These are phyloP conservation scores for Alouatta palliata DNA, from an alignment of 2,113 vertebrate species.

Conservation along the genomic window DNA sequence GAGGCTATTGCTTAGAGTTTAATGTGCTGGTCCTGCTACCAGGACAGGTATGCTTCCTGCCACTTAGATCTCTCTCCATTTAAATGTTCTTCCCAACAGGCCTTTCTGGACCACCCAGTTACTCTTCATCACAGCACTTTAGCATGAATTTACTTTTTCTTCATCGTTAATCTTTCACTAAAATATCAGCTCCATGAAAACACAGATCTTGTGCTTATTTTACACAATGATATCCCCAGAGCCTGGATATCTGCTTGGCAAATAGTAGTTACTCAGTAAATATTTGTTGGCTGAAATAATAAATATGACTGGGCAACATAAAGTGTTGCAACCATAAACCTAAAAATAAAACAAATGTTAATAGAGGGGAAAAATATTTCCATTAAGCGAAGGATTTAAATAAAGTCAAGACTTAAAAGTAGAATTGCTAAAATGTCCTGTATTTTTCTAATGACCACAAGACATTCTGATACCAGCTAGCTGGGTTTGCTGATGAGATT, in stretches of 20 bases:
- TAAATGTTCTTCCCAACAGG: not conserved
- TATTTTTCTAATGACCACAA: not conserved
- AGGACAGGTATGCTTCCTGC: not conserved
- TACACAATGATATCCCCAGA: too few relatives aligned
- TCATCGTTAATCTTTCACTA: not conserved
- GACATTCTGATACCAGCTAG: not conserved
- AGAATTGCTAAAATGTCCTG: not conserved
- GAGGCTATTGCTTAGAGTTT: not conserved
- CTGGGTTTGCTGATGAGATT: not conserved
- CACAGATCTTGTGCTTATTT: not conserved
- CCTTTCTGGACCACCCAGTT: not conserved
- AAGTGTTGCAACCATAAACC: not conserved
- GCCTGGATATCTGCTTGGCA: not conserved
- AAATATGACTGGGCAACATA: not conserved
- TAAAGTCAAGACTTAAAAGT: not conserved
- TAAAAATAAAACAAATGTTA: not conserved
- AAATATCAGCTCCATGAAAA: not conserved
- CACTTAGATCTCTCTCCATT: not conserved
- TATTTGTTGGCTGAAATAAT: not conserved
- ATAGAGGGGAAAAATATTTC: not conserved
- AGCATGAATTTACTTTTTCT: not conserved
- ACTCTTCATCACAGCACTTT: not conserved
- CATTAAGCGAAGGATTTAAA: not conserved
- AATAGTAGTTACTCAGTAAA: not conserved
- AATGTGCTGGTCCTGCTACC: not conserved